Conservation (phyloP, 1,140 invertebrate genomes). For the Oppia nitens region DNA sequence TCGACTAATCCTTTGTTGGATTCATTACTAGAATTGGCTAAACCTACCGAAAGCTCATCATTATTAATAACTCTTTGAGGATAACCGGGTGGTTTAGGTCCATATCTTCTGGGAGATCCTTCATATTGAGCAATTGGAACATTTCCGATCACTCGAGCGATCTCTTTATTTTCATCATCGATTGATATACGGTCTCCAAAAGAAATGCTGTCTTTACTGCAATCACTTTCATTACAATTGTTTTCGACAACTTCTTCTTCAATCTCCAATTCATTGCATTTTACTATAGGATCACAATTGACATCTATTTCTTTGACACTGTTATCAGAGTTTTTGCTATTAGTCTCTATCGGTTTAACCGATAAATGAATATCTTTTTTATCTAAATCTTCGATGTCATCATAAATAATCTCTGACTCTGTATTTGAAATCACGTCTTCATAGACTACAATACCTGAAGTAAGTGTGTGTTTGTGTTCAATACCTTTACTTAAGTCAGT, state of each 20-base stretch:
- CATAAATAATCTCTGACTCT: constrained; percentile 44
- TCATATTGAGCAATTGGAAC: constrained; percentile 78
- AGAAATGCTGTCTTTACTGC: background rate
- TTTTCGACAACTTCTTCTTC: background rate
- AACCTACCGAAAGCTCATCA: background rate
- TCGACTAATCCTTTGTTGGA: background rate
- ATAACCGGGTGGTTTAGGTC: constrained; percentile 32
- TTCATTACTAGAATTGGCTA: background rate
- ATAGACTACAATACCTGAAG: constrained; percentile 18
- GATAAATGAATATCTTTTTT: constrained; percentile 6
- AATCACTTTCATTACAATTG: background rate
- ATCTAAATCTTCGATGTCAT: constrained; percentile 51
- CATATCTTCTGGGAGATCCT: constrained; percentile 70
- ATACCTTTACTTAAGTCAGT: background rate
- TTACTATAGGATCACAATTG: background rate
- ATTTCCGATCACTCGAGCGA: constrained; percentile 63
- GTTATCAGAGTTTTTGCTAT: background rate
- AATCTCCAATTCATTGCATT: background rate
- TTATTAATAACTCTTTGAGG: constrained; percentile 10
- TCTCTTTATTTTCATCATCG: constrained; percentile 18
- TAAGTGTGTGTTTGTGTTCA: background rate
- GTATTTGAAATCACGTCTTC: constrained; percentile 40
- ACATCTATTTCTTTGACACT: too few relatives aligned
- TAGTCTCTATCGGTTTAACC: constrained; percentile 9
- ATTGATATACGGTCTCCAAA: background rate